Evolutionary conservation across 2,888 invertebrate genomes (phyloP), one percentile per base, ranked within the genome.

Genomic region (Zygogramma bicolorata): DNA sequence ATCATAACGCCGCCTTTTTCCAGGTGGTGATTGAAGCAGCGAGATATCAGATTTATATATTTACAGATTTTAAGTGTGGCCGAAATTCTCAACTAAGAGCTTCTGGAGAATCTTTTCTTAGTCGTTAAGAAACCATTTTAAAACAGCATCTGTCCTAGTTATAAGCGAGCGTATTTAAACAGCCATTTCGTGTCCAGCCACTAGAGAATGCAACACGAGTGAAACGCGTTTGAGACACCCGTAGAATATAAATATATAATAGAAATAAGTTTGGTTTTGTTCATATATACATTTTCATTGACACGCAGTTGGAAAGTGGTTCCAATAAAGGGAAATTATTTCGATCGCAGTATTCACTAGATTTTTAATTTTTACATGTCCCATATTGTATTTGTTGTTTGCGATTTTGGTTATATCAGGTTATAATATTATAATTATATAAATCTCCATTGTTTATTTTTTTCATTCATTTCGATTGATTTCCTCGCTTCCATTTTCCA

Each of bases 11-110:
- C 29, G 65, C 65, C 67, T 70, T 75, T 81, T 70, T 83, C 57
- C 82, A 83, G 81, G 82, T 75, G 79, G 77, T 77, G 76, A 76
- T 73, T 80, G 80, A 75, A 79, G 82, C 83, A 81, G 83, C 81
- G 80, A 82, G 82, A 84, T 84, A 84, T 85, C 83, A 84, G 84
- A 83, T 82, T 83, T 86, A 79, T 84, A 80, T 86, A 83, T 85
- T 86, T 86, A 81, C 85, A 86, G 86, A 85, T 86, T 84, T 84
- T 84, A 82, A 82, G 80, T 75, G 73, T 75, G 76, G 77, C 79
- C 77, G 77, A 74, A 74, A 76, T 76, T 77, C 70, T 75, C 77
- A 74, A 73, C 77, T 75, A 75, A 74, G 75, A 73, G 68, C 76
- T 77, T 73, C 77, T 59, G 76, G 80, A 79, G 75, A 77, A 77